Evolutionary conservation across 2,797 vertebrate genomes (phyloP), one percentile per base, ranked within the genome.

Genomic region (Hydrophis major): DNA sequence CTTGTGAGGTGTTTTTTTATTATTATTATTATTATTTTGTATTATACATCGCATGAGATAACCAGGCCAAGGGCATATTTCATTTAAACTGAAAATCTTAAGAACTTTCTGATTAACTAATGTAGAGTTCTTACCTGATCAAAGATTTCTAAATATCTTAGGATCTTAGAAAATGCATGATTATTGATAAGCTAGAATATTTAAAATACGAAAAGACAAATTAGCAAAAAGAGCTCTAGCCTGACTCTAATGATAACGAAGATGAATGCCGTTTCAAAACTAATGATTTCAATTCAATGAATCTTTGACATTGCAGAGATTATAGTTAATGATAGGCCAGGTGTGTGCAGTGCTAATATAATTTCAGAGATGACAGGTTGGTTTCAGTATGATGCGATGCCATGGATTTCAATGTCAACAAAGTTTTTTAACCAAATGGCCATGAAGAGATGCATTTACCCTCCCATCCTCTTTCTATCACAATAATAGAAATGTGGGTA

Each of bases 181-280:
- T 96, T 97, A 96, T 96, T 96, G 96, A 96, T 96, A 96, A 97
- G 95, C 93, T 95, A 96, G 96, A 97, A 97, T 96, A 96, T 95
- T 97, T 97, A 96, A 96, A 96, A 95, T 53, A 91, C 60, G 95
- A 93, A 97, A 96, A 97, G 32, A 42, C 94, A 95, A 97, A 97
- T 95, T 96, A 95, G 53, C 63, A 94, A 95, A 96, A 94, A 94
- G 94, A 94, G 93, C 16, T 92, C 89, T 94, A 96, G 86, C 91
- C 92, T 96, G 92, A 94, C 90, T 90, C 93, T 94, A 93, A 95
- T 88, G 95, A 93, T 66, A 94, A 94, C 59, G 94, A 95, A 94
- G 90, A 92, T 50, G 92, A 95, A 93, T 92, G 74, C 69, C 94
- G n/a, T 86, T 94, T 88, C 66, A 95, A 96, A 93, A 94, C 86